phyloP scores from a whole-genome alignment of 1,140 invertebrate genomes.

The Cecropterus lyciades region DNA sequence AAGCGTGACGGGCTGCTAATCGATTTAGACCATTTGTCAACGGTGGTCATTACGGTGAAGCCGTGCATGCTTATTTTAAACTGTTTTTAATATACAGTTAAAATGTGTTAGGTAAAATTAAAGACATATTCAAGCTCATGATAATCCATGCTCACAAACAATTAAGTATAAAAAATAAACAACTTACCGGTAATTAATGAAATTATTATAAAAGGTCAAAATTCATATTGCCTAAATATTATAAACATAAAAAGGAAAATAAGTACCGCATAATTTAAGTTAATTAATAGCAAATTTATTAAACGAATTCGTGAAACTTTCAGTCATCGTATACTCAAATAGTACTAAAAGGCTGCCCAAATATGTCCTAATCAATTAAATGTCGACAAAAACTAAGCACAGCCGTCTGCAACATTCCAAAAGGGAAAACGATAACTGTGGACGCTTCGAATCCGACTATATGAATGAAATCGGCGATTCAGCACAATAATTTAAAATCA shows the following conservation, averaged over 20 bases:
- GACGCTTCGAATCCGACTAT: slow-evolving; percentile 32
- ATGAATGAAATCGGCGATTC: slow-evolving; percentile 36
- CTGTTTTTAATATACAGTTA: no score
- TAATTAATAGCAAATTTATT: no score
- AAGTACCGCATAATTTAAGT: no score
- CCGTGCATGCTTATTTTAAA: background rate
- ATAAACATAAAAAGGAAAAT: no score
- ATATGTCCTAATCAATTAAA: background rate
- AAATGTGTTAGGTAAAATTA: no score
- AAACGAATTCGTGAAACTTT: background rate
- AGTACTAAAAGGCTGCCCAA: background rate
- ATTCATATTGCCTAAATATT: no score
- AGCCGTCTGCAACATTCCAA: background rate
- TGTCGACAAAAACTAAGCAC: background rate
- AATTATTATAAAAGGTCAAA: no score
- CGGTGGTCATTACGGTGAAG: background rate
- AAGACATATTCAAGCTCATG: no score
- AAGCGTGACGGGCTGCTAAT: background rate
- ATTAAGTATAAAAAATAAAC: no score
- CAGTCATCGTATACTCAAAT: background rate
- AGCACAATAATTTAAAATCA: slow-evolving; percentile 50
- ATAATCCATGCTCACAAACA: no score
- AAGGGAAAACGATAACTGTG: slow-evolving; percentile 9
- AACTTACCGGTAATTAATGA: no score
- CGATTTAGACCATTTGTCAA: background rate